A percentile compares a stretch with the other conserved stretches of the same genome.
These are phyloP conservation scores for Xenopus tropicalis DNA, from an alignment of 2,113 vertebrate species.

Conservation along the genomic window UCB_Xtro_10.0 CM004443.2:196620501-196621000, in stretches of 20 bases:
- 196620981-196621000: too few species aligned
- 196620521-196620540: too few species aligned
- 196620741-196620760: constrained; percentile 73
- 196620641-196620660: too few species aligned
- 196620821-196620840: constrained; percentile 72
- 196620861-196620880: constrained; percentile 64
- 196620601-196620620: too few species aligned
- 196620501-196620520: too few species aligned
- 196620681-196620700: constrained; percentile 57
- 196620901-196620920: constrained; percentile 46
- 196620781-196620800: constrained; percentile 73
- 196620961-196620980: too few species aligned
- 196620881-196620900: constrained; percentile 74
- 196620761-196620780: constrained; percentile 73
- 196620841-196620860: constrained; percentile 75
- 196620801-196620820: constrained; percentile 80
- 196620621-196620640: too few species aligned
- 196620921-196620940: constrained; percentile 58
- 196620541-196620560: too few species aligned
- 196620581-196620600: too few species aligned
- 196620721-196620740: constrained; percentile 59
- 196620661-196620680: too few species aligned
- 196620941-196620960: too few species aligned
- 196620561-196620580: too few species aligned
- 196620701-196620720: constrained; percentile 77